Conservation (phyloP, 2,888 invertebrate genomes). For the Linnaemya vulpina region DNA sequence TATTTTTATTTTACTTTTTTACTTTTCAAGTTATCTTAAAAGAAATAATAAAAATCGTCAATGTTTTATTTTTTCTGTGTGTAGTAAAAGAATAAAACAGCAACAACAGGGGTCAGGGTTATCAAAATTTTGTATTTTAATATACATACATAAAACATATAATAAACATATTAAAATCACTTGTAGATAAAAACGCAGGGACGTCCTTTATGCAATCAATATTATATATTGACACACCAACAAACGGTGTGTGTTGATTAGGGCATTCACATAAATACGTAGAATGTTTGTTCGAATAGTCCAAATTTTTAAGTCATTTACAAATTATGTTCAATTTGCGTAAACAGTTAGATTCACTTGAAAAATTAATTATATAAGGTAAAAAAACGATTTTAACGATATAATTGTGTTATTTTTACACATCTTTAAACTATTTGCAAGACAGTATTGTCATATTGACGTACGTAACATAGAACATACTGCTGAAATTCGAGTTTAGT, state of each 20-base stretch:
- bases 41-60: constrained; percentile 41
- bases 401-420: too few relatives aligned
- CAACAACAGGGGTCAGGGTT: constrained; percentile 61
- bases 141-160: too few relatives aligned
- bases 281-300: too few relatives aligned
- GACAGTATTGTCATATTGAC: too few relatives aligned
- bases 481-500: too few relatives aligned
- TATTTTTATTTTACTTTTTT: constrained; percentile 39
- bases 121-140: constrained; percentile 47
- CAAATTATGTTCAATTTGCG: too few relatives aligned
- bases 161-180: constrained; percentile 1
- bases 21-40: constrained; percentile 25
- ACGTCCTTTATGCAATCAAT: not conserved
- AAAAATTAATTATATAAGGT: too few relatives aligned
- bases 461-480: too few relatives aligned
- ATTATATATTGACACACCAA: not conserved
- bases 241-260: not conserved
- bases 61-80: constrained; percentile 24
- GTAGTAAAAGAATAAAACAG: constrained; percentile 30
- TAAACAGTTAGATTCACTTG: too few relatives aligned
- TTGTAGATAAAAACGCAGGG: not conserved
- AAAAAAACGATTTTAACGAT: too few relatives aligned
- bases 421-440: too few relatives aligned
- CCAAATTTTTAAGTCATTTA: not conserved
- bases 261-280: too few relatives aligned